Evolutionary conservation across 2,113 vertebrate species (phyloP).

Genomic region (Paracanthobrama guichenoti): DNA sequence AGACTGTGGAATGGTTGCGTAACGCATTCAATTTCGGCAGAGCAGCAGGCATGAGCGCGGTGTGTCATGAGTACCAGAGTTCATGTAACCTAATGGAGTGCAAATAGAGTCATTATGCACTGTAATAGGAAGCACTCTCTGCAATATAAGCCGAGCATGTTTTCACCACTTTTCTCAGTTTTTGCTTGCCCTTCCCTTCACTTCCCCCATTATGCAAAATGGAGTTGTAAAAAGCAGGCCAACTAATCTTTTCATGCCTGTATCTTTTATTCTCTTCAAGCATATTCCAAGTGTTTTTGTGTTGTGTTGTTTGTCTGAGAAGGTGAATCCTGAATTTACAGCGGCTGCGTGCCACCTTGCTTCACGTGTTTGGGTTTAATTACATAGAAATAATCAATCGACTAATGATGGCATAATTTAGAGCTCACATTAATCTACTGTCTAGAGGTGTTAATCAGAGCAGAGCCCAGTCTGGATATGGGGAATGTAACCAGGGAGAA

Average conservation of each 20-base stretch:
- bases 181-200: slow-evolving; percentile 34
- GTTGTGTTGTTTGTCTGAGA: slow-evolving; percentile 13
- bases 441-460: slow-evolving; percentile 66
- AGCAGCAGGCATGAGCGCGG: slow-evolving; percentile 35
- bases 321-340: slow-evolving; percentile 42
- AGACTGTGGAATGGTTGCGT: slow-evolving; percentile 42
- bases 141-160: slow-evolving; percentile 25
- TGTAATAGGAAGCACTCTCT: slow-evolving; percentile 43
- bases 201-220: slow-evolving; percentile 55
- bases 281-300: slow-evolving; percentile 17
- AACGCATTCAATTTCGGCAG: slow-evolving; percentile 43
- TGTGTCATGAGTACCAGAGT: slow-evolving; percentile 46
- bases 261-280: slow-evolving; percentile 22
- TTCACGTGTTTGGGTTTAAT: slow-evolving; percentile 56
- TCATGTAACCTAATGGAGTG: slow-evolving; percentile 49
- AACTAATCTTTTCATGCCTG: slow-evolving; percentile 28
- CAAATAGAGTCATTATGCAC: slow-evolving; percentile 55
- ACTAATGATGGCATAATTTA: slow-evolving; percentile 69
- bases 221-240: slow-evolving; percentile 25
- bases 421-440: slow-evolving; percentile 63
- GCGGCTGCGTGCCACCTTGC: slow-evolving; percentile 46
- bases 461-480: slow-evolving; percentile 53
- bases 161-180: slow-evolving; percentile 38
- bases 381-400: slow-evolving; percentile 70
- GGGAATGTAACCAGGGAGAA: slow-evolving; percentile 55